phyloP scores from a whole-genome alignment of 2,797 vertebrate species.

The Rhadinocentrus ornatus region DNA sequence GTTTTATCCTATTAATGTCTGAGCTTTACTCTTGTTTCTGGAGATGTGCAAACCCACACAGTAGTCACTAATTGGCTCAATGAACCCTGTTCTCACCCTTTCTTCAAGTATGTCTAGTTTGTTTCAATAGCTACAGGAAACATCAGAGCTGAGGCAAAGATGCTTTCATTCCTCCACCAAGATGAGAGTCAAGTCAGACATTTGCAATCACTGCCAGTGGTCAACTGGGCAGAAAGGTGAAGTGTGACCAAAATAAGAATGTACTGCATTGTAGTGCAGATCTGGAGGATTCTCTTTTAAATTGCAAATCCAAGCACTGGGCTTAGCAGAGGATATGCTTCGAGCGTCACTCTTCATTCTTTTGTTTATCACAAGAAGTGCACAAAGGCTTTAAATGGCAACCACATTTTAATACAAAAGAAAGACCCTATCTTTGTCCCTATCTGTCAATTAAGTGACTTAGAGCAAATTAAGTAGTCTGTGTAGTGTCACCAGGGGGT shows the following conservation, averaged over 20 bases:
- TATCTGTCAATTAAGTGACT: not conserved
- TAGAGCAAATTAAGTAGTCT: too few species aligned
- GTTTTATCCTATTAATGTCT: slow-evolving; percentile 18
- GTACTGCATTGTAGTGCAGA: not conserved
- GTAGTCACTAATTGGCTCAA: slow-evolving; percentile 64
- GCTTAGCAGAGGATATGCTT: not conserved
- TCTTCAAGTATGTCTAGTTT: slow-evolving; percentile 65
- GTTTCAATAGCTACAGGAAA: slow-evolving; percentile 71
- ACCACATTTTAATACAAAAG: slow-evolving; percentile 47
- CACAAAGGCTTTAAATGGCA: slow-evolving; percentile 63
- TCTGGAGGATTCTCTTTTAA: not conserved
- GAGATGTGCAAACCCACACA: slow-evolving; percentile 38
- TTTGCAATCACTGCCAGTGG: not conserved
- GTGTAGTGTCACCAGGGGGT: too few species aligned
- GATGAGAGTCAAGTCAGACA: not conserved
- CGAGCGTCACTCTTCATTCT: not conserved
- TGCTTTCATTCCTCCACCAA: slow-evolving; percentile 42
- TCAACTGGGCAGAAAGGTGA: not conserved
- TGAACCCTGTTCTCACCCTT: slow-evolving; percentile 62
- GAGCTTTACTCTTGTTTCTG: slow-evolving; percentile 23
- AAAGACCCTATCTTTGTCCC: too few species aligned
- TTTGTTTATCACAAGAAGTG: slow-evolving; percentile 67
- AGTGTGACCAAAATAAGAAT: not conserved
- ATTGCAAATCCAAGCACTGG: not conserved
- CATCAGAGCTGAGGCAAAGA: slow-evolving; percentile 66